Percentiles rank a stretch among this genome's conserved stretches.
Conservation (phyloP, 1,140 invertebrate genomes). For the Euwallacea fornicatus region DNA sequence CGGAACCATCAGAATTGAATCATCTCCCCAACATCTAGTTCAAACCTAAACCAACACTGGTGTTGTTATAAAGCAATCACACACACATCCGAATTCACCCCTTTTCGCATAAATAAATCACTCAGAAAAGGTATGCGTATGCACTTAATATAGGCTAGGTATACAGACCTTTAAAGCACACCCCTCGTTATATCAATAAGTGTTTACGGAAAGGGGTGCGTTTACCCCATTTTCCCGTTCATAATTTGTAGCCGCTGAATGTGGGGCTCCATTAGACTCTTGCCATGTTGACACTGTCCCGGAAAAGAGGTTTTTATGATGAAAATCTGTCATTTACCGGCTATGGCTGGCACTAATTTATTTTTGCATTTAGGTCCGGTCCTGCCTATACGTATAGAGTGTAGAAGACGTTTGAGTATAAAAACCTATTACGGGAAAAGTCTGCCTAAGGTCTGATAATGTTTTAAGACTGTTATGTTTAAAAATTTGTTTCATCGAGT, state of each 20-base stretch:
- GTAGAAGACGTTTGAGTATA: too few species aligned
- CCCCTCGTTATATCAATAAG: conserved; percentile 33
- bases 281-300: conserved; percentile 25
- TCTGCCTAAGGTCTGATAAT: too few species aligned
- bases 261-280: conserved; percentile 27
- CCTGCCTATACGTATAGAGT: too few species aligned
- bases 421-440: too few species aligned
- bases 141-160: conserved; percentile 17
- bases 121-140: conserved; percentile 27
- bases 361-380: too few species aligned
- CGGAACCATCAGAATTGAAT: too few species aligned
- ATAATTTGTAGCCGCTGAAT: conserved; percentile 29
- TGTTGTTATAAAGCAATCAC: conserved; percentile 21
- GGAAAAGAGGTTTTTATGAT: conserved; percentile 23
- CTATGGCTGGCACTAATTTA: too few species aligned
- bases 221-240: conserved; percentile 34
- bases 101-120: conserved; percentile 32
- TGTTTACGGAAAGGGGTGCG: conserved; percentile 32
- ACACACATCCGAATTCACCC: conserved; percentile 1
- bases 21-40: too few species aligned
- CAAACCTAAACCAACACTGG: too few species aligned
- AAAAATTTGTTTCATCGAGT: too few species aligned
- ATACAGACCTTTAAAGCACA: conserved; percentile 18
- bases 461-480: too few species aligned
- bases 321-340: conserved; percentile 9